phyloP scores from a whole-genome alignment of 2,113 vertebrate genomes.

The Bos javanicus region DNA sequence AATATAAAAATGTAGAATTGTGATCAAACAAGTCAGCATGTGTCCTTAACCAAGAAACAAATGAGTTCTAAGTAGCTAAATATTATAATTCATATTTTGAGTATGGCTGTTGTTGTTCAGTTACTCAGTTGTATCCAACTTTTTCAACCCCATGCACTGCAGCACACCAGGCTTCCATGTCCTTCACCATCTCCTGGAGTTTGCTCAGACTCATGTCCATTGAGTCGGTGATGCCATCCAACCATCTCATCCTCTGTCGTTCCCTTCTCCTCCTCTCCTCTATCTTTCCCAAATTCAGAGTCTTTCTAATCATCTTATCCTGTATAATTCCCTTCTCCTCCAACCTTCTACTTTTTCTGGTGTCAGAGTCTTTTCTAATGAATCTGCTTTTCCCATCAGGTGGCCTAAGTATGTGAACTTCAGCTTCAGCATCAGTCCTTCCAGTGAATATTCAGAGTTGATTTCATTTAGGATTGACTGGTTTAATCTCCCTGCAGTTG shows the following conservation, averaged over 20 bases:
- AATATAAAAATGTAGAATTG: background rate
- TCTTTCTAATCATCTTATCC: background rate
- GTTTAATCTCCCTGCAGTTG: background rate
- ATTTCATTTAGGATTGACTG: background rate
- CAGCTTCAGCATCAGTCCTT: background rate
- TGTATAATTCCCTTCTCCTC: background rate
- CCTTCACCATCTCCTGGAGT: background rate
- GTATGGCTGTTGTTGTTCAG: background rate
- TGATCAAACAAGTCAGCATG: background rate
- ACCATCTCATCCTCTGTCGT: accelerated
- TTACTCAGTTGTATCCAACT: background rate
- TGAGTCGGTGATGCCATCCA: background rate
- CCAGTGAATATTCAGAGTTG: background rate
- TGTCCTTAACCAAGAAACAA: background rate
- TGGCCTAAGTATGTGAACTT: background rate
- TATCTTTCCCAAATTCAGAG: background rate
- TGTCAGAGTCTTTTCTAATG: background rate
- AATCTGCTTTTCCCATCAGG: background rate
- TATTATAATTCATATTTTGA: background rate
- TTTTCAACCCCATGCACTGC: background rate
- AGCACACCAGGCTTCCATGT: background rate
- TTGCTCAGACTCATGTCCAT: background rate
- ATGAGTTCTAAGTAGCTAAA: background rate
- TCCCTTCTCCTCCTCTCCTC: background rate
- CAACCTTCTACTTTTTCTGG: background rate